Evolutionary conservation across 2,113 vertebrate genomes (phyloP).

Genomic region (Lagopus muta): DNA sequence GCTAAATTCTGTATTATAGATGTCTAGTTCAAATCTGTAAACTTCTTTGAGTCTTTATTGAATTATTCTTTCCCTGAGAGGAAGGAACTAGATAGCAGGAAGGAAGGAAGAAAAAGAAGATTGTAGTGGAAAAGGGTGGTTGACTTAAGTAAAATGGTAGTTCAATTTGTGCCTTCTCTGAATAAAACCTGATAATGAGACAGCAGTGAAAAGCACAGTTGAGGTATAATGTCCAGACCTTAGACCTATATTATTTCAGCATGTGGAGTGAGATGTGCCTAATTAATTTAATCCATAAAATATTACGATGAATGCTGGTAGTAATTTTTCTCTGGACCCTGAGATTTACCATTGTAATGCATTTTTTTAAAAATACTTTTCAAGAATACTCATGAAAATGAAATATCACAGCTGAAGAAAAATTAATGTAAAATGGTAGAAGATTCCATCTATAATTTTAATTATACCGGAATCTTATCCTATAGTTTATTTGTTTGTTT

Average conservation of each 20-base stretch:
- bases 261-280: neutral
- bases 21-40: neutral
- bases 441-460: neutral
- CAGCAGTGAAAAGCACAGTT: neutral
- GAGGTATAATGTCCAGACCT: neutral
- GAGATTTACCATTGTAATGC: neutral
- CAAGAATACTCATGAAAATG: neutral
- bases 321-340: neutral
- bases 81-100: neutral
- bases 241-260: neutral
- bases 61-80: neutral
- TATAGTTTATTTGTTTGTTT: neutral
- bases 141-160: neutral
- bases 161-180: neutral
- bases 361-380: neutral
- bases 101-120: neutral
- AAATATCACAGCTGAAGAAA: neutral
- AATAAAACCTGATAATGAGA: neutral
- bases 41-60: neutral
- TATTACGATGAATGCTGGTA: neutral
- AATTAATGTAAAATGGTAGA: neutral
- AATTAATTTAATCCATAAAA: neutral
- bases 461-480: neutral
- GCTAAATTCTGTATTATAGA: neutral
- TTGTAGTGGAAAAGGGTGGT: neutral